Evolutionary conservation across 2,797 vertebrate genomes (phyloP).

Genomic region (Phaenicophaeus curvirostris): DNA sequence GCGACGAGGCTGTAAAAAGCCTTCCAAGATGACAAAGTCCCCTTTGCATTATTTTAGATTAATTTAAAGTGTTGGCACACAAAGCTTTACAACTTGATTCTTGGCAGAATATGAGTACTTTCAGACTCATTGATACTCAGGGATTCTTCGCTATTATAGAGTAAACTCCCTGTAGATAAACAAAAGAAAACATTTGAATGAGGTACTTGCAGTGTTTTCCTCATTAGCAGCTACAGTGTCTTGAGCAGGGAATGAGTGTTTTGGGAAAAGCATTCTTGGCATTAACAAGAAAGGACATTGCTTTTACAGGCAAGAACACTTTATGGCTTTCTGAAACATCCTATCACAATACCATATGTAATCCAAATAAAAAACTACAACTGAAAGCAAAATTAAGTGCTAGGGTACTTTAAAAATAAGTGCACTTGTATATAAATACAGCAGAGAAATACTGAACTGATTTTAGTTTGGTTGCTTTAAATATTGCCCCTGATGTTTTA

Average conservation of each 20-base stretch:
- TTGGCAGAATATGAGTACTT: conserved; percentile 72
- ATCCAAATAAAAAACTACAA: conserved; percentile 69
- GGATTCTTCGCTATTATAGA: conserved; percentile 66
- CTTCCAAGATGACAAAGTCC: conserved; percentile 63
- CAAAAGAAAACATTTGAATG: conserved; percentile 73
- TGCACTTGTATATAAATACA: conserved; percentile 60
- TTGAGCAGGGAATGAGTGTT: conserved; percentile 70
- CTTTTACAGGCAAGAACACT: conserved; percentile 70
- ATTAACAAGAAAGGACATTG: conserved; percentile 76
- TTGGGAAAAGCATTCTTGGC: conserved; percentile 70
- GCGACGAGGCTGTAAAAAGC: conserved; percentile 52
- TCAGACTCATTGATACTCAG: conserved; percentile 72
- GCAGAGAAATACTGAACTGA: conserved; percentile 63
- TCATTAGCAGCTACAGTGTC: conserved; percentile 74
- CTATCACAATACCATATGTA: conserved; percentile 69
- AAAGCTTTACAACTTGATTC: conserved; percentile 75
- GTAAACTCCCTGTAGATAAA: conserved; percentile 72
- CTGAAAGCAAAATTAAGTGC: conserved; percentile 65
- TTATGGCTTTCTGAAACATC: conserved; percentile 70
- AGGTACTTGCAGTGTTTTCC: conserved; percentile 72
- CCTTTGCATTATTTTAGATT: conserved; percentile 70
- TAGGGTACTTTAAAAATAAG: conserved; percentile 52
- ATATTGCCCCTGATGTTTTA: conserved; percentile 63
- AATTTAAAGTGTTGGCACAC: conserved; percentile 70
- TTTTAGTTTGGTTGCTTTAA: conserved; percentile 57